These are phyloP conservation scores for Erebia epiphron DNA, from an alignment of 2,888 invertebrate genomes.

Conservation along the genomic window DNA sequence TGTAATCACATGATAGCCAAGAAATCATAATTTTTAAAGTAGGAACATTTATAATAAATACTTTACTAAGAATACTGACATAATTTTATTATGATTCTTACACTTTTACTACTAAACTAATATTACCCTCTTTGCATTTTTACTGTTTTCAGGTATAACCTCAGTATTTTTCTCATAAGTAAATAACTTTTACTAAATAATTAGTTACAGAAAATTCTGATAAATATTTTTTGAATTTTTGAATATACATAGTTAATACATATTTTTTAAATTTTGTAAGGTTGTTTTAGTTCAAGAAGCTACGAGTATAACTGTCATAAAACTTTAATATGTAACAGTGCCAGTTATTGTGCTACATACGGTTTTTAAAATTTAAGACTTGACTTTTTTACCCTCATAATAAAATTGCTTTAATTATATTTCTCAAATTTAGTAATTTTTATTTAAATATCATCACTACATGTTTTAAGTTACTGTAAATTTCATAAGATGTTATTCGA, in stretches of 20 bases:
- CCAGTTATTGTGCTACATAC: too few species aligned
- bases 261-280: too few species aligned
- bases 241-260: too few species aligned
- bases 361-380: too few species aligned
- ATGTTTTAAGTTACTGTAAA: background rate
- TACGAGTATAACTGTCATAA: background rate
- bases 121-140: slow-evolving; percentile 6
- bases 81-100: background rate
- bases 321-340: too few species aligned
- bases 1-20: background rate
- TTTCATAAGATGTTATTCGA: background rate
- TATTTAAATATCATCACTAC: background rate
- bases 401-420: background rate
- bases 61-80: background rate
- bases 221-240: too few species aligned
- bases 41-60: slow-evolving; percentile 9
- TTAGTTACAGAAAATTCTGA: too few species aligned
- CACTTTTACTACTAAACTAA: background rate
- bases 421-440: background rate
- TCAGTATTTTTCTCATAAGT: too few species aligned
- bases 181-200: too few species aligned
- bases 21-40: background rate
- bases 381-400: too few species aligned
- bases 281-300: background rate
- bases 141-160: too few species aligned